These are phyloP conservation scores for Hydractinia echinata DNA, from an alignment of 30 jellyfish, hydroid and myxozoan species.

Conservation along the genomic window DNA sequence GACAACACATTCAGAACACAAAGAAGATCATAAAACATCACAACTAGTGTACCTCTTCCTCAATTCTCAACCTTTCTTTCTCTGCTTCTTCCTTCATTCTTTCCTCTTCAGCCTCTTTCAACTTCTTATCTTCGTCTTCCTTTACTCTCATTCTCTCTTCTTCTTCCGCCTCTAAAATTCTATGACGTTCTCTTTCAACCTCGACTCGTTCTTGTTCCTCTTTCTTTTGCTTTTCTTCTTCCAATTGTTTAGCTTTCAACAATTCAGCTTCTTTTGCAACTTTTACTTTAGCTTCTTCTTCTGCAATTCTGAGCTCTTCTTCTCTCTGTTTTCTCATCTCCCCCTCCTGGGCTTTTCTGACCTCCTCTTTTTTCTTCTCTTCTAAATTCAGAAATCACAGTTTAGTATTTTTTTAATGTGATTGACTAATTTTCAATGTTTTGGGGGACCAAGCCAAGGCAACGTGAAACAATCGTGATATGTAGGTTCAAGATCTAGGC, in stretches of 20 bases:
- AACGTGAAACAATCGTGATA: no score
- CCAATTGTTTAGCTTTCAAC: constrained; percentile 40
- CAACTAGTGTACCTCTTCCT: not conserved
- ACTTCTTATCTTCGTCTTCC: constrained; percentile 39
- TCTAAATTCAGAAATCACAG: constrained; percentile 4
- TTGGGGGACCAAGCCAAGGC: no score
- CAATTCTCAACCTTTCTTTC: not conserved
- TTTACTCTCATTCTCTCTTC: constrained; percentile 22
- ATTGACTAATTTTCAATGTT: no score
- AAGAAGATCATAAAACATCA: not conserved
- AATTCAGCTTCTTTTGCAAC: not conserved
- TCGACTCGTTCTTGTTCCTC: constrained; percentile 39
- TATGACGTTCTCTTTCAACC: constrained; percentile 14
- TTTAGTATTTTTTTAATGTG: no score
- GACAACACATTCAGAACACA: not conserved
- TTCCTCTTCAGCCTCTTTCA: constrained; percentile 47
- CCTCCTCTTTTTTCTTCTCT: constrained; percentile 45
- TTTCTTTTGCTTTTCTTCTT: constrained; percentile 30
- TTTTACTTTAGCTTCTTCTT: constrained; percentile 25
- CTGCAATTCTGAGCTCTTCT: constrained; percentile 25
- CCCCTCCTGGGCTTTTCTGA: constrained; percentile 34
- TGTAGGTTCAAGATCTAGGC: no score
- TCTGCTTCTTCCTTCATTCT: not conserved
- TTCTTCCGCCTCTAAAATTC: constrained; percentile 24
- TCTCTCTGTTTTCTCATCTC: constrained; percentile 6